phyloP scores from a whole-genome alignment of 2,113 vertebrate species.

The Paramormyrops kingsleyae region DNA sequence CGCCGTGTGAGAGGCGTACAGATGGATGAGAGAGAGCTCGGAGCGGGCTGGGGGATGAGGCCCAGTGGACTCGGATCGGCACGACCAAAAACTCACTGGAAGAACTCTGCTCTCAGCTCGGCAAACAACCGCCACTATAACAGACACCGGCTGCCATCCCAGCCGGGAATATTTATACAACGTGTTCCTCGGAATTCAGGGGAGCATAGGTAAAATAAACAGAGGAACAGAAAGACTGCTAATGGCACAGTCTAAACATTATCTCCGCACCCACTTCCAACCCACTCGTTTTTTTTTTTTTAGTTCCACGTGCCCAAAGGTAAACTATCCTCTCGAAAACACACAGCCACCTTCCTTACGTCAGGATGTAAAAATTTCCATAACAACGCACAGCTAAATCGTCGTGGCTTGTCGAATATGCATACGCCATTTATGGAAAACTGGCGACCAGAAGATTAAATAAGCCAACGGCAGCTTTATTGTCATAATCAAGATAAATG shows the following conservation, averaged over 20 bases:
- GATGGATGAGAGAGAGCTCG: background rate
- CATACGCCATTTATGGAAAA: background rate
- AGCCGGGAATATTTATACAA: conserved; percentile 57
- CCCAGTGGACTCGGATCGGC: background rate
- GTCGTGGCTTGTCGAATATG: conserved; percentile 30
- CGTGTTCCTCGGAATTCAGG: conserved; percentile 39
- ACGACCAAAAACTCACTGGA: background rate
- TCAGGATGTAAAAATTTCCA: background rate
- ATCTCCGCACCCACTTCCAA: conserved; percentile 53
- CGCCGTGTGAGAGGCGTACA: background rate
- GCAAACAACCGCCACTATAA: conserved; percentile 29
- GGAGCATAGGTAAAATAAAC: conserved; percentile 47
- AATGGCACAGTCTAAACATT: conserved; percentile 60
- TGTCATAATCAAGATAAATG: background rate
- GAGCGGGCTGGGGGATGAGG: background rate
- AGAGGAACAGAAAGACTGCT: conserved; percentile 36
- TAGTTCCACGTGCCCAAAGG: conserved; percentile 35
- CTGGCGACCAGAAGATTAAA: background rate
- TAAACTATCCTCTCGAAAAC: background rate
- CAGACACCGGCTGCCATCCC: conserved; percentile 33
- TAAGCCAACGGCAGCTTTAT: background rate
- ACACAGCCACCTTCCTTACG: background rate
- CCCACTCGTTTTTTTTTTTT: conserved; percentile 26
- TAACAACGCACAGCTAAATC: conserved; percentile 23
- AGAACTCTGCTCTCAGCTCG: conserved; percentile 26